phyloP scores from a whole-genome alignment of 2,113 vertebrate genomes.

The Rostratula benghalensis region DNA sequence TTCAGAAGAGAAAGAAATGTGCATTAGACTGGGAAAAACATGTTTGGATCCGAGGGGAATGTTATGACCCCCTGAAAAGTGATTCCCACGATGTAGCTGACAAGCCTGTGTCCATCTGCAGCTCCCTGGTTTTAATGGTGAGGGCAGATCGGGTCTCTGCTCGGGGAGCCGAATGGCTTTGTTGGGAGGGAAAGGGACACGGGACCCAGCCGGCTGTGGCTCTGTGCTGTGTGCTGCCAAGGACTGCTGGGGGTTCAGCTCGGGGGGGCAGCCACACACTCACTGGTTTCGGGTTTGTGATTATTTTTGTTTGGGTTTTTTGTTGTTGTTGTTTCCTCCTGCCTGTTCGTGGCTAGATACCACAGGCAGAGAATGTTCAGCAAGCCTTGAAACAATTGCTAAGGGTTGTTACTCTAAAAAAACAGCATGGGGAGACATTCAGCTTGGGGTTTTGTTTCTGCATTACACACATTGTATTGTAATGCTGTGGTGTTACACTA shows the following conservation, averaged over 20 bases:
- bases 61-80: not conserved
- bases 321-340: accelerated
- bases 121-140: not conserved
- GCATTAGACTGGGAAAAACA: not conserved
- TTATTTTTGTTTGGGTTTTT: too few species aligned
- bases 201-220: not conserved
- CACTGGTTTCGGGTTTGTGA: not conserved
- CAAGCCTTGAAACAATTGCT: conserved; percentile 12
- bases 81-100: not conserved
- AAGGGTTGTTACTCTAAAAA: not conserved
- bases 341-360: not conserved
- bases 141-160: not conserved
- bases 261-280: not conserved
- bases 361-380: not conserved
- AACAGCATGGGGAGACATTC: not conserved
- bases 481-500: not conserved
- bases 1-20: not conserved
- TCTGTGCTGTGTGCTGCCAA: not conserved
- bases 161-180: not conserved
- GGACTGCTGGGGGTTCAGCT: not conserved
- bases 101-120: not conserved
- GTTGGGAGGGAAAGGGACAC: accelerated
- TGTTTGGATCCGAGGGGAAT: not conserved
- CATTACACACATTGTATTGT: not conserved
- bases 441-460: not conserved